Evolutionary conservation across 2,797 vertebrate genomes (phyloP).

Genomic region (Clarias laeviceps): DNA sequence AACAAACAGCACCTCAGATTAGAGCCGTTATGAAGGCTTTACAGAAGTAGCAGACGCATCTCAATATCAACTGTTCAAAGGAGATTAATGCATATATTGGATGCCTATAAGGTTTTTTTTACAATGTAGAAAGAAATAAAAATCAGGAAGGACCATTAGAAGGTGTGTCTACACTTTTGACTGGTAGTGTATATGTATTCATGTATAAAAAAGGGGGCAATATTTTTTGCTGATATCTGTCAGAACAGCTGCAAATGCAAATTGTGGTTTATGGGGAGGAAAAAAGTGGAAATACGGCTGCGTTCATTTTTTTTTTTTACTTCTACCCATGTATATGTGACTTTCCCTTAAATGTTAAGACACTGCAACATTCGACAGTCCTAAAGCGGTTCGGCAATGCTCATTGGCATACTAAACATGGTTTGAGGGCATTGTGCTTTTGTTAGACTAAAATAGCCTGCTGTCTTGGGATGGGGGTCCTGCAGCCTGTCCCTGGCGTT

Average conservation of each 20-base stretch:
- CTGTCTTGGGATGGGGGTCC: constrained; percentile 27
- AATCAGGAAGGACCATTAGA: too few relatives aligned
- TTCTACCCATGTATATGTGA: neutral
- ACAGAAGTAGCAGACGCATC: too few relatives aligned
- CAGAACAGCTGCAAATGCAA: constrained; percentile 2
- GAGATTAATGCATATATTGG: too few relatives aligned
- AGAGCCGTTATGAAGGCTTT: too few relatives aligned
- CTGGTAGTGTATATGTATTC: too few relatives aligned
- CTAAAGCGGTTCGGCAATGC: constrained; percentile 29
- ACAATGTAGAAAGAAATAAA: too few relatives aligned
- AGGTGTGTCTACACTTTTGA: too few relatives aligned
- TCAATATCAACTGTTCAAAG: too few relatives aligned
- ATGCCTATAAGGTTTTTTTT: too few relatives aligned
- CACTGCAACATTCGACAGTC: neutral
- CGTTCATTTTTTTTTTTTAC: neutral
- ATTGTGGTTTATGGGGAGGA: neutral
- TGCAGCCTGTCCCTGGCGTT: constrained; percentile 28
- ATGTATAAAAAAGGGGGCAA: neutral
- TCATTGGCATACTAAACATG: constrained; percentile 61
- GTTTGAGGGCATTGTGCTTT: constrained; percentile 60
- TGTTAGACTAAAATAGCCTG: constrained; percentile 57
- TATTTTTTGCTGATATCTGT: neutral
- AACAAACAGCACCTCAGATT: too few relatives aligned
- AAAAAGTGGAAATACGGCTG: neutral
- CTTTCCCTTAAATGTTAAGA: constrained; percentile 4